Conservation (phyloP, 2,888 invertebrate genomes). For the Halictus ligatus region DNA sequence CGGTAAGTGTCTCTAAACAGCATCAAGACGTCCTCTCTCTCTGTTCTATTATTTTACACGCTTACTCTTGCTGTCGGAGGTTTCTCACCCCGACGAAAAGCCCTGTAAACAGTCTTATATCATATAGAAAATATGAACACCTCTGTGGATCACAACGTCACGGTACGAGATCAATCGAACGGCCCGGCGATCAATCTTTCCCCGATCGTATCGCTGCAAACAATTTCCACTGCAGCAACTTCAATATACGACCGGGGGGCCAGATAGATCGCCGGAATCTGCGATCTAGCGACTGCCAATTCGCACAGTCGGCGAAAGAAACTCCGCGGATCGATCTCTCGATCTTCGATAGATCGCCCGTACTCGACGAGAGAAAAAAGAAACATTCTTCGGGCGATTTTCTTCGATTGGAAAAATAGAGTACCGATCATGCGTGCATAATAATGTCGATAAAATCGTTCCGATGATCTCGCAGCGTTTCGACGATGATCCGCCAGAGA, state of each 20-base stretch:
- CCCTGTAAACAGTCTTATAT: constrained; percentile 60
- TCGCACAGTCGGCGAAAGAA: constrained; percentile 52
- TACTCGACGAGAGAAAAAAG: not conserved
- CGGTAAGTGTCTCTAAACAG: not conserved
- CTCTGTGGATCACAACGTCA: constrained; percentile 52
- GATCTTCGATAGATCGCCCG: constrained; percentile 36
- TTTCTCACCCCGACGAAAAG: constrained; percentile 47
- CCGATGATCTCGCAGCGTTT: not conserved
- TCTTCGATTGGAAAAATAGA: too few species aligned
- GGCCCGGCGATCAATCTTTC: constrained; percentile 39
- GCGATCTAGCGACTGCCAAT: constrained; percentile 55
- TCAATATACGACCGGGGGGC: not conserved
- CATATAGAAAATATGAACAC: constrained; percentile 44
- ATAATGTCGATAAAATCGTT: not conserved
- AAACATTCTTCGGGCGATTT: not conserved
- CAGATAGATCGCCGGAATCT: constrained; percentile 5
- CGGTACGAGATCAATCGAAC: constrained; percentile 37
- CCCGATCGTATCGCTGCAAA: constrained; percentile 8
- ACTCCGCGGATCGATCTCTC: constrained; percentile 2
- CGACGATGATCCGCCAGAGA: constrained; percentile 42
- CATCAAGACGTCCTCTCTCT: constrained; percentile 34
- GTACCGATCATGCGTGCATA: not conserved
- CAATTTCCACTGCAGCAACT: not conserved
- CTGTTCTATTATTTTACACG: constrained; percentile 36
- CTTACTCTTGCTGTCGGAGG: constrained; percentile 53